Evolutionary conservation across 2,797 vertebrate genomes (phyloP), one percentile per base, ranked within the genome.

Genomic region (Chloroceryle inda): DNA sequence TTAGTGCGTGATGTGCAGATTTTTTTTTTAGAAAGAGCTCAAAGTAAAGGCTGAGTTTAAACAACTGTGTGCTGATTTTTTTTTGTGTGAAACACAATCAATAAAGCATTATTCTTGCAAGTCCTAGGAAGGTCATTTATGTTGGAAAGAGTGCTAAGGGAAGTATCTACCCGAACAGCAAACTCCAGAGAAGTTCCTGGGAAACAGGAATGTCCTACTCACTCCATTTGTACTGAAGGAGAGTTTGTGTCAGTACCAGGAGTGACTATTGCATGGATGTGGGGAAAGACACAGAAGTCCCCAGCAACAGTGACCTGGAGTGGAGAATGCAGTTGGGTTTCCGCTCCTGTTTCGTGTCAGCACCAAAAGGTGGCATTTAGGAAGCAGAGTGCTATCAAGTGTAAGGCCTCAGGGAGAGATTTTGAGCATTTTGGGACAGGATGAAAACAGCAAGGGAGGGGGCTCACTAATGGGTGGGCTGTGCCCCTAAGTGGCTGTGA

Each of bases 1-100:
- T 74, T 88, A 71, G 42, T 71, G 76, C 69, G 23, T 10, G 27
- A 85, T 33, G 11, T 47, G 68, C 68, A n/a, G 14, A 19, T 5
- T 81, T 68, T 50, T 50, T 88, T 89, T 90, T 85, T 85, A 63
- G 61, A 58, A 87, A 74, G 47, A 35, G n/a, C 64, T 83, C 47
- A 23, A 75, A 91, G 47, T 35, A 69, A 74, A 76, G 42, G 42
- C 69, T 47, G 37, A 69, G 7, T 78, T 85, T 75, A 84, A 88
- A 76, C n/a, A 76, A 53, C 29, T 61, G 5, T 19, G 9, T 59
- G 47, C 33, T 75, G 49, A 56, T 1, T 53, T 44, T 77, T 44
- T 77, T 87, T 73, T 14, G 5, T 33, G 19, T 12, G 33, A 62
- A 50, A 50, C 5, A 37, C 23, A 53, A 81, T 85, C 93, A 86